Percentiles rank a stretch among this genome's conserved stretches.
phyloP scores from a whole-genome alignment of 2,113 vertebrate species.

The Pterocles gutturalis region DNA sequence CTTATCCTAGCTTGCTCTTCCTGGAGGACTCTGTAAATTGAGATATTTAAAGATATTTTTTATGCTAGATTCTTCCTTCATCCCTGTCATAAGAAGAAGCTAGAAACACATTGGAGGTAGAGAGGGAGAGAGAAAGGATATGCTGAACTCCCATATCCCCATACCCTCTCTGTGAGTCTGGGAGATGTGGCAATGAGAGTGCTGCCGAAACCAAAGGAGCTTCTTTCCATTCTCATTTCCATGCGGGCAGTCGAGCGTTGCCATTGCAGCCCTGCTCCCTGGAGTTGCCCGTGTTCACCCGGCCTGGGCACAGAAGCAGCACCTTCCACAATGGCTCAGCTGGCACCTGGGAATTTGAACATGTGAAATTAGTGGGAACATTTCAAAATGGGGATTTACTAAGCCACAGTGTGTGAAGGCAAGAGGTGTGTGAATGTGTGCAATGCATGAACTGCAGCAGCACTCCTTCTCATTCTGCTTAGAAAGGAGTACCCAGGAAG shows the following conservation, averaged over 20 bases:
- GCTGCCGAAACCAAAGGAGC: background rate
- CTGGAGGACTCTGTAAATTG: background rate
- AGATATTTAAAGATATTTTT: background rate
- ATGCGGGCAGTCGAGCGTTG: fast-evolving
- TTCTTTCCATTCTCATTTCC: background rate
- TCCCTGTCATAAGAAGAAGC: background rate
- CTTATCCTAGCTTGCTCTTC: background rate
- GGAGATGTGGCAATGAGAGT: background rate
- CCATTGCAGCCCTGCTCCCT: fast-evolving
- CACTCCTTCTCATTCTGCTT: background rate
- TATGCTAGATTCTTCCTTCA: background rate
- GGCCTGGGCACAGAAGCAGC: background rate
- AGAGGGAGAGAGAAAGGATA: background rate
- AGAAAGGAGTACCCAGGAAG: background rate
- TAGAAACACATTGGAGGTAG: background rate
- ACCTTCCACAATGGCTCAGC: background rate
- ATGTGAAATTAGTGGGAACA: background rate
- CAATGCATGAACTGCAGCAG: background rate
- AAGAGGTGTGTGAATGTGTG: background rate
- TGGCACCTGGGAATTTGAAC: background rate
- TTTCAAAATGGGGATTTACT: background rate
- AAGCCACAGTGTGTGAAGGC: background rate
- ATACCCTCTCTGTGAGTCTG: background rate
- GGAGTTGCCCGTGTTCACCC: fast-evolving
- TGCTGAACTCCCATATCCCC: background rate